Evolutionary conservation across 2,888 invertebrate species (phyloP).

Genomic region (Lydus trimaculatus): DNA sequence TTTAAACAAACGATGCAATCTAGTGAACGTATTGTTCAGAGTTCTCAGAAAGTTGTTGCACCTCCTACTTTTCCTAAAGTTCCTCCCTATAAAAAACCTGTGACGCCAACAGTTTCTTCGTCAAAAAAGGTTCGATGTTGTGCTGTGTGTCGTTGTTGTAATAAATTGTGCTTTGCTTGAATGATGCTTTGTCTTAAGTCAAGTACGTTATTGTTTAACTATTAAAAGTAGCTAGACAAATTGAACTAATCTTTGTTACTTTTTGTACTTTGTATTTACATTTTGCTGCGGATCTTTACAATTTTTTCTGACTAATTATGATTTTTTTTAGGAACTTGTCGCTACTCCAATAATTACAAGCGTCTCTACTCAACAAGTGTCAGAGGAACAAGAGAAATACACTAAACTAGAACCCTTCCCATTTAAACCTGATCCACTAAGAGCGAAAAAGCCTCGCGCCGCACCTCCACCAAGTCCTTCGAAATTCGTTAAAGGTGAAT

Average conservation of each 20-base stretch:
- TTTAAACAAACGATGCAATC: constrained; percentile 51
- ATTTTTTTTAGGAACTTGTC: constrained; percentile 63
- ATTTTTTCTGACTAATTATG: constrained; percentile 16
- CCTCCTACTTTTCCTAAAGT: constrained; percentile 48
- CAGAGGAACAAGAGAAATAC: constrained; percentile 55
- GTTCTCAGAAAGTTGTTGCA: constrained; percentile 44
- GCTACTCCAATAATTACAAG: constrained; percentile 63
- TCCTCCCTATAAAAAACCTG: constrained; percentile 54
- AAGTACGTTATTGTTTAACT: not conserved
- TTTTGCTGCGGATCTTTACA: constrained; percentile 18
- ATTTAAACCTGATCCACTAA: constrained; percentile 58
- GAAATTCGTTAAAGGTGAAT: constrained; percentile 71
- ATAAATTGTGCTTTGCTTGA: not conserved
- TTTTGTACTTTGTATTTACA: constrained; percentile 25
- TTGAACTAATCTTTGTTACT: constrained; percentile 22
- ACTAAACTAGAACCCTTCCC: constrained; percentile 60
- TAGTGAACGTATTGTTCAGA: constrained; percentile 48
- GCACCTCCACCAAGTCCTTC: constrained; percentile 69
- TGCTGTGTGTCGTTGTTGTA: constrained; percentile 20
- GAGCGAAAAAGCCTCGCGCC: constrained; percentile 55
- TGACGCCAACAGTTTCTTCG: constrained; percentile 48
- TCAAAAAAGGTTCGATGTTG: constrained; percentile 58
- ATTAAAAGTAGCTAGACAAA: not conserved
- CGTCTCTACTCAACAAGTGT: constrained; percentile 55
- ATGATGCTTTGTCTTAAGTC: constrained; percentile 21